Conservation (phyloP, 92 coral and sea anemone genomes). For the Micromussa lordhowensis region DNA sequence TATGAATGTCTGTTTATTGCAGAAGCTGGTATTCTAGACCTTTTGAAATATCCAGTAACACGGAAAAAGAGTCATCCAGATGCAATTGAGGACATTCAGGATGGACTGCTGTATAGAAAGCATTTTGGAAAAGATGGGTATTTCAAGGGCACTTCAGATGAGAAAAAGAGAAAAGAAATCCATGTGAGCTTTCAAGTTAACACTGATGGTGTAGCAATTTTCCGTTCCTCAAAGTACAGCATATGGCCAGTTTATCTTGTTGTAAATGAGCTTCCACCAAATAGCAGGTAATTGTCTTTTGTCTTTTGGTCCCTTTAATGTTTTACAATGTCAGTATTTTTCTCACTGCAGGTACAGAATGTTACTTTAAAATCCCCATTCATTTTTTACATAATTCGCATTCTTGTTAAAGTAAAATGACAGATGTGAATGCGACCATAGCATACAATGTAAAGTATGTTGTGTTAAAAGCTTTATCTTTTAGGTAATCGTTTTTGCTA, state of each 20-base stretch:
- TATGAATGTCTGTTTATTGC: background rate
- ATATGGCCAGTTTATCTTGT: constrained; percentile 71
- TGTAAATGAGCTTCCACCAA: too few species aligned
- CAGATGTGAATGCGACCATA: too few species aligned
- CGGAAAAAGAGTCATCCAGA: constrained; percentile 52
- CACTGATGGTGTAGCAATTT: constrained; percentile 77
- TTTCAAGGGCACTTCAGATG: constrained; percentile 64
- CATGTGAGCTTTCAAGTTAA: constrained; percentile 67
- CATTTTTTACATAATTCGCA: too few species aligned
- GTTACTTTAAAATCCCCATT: too few species aligned
- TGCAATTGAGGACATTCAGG: constrained; percentile 1
- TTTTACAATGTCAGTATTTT: background rate
- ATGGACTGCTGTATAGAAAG: constrained; percentile 68
- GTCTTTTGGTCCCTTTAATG: constrained; percentile 2
- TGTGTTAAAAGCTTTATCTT: too few species aligned
- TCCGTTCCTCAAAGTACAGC: constrained; percentile 68
- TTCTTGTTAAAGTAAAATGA: too few species aligned
- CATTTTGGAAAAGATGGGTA: constrained; percentile 69
- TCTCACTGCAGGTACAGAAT: too few species aligned
- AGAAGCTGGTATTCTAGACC: constrained; percentile 64
- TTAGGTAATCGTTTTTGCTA: too few species aligned
- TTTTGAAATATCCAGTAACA: constrained; percentile 55
- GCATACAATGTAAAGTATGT: too few species aligned
- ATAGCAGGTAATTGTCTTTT: background rate
- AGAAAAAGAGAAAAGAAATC: constrained; percentile 53